Evolutionary conservation across 2,113 vertebrate species (phyloP), one percentile per base, ranked within the genome.

Genomic region (Phoxinus phoxinus): DNA sequence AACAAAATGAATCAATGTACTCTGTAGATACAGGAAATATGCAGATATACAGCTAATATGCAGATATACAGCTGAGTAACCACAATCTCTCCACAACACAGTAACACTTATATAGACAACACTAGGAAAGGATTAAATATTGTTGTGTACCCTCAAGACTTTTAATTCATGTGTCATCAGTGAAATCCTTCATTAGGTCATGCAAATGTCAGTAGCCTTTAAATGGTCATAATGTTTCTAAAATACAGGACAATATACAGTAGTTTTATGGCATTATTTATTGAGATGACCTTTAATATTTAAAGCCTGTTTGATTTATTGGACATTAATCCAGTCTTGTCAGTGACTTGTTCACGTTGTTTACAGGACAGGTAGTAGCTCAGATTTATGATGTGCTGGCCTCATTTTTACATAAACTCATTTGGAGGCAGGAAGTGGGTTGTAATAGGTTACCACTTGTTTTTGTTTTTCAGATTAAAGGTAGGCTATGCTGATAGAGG

Each of bases 401-500:
- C 91, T 91, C 90, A 88, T 91, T 89, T 89, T 72, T 83, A 88
- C 84, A 82, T 86, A 88, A 92, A 90, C 89, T 86, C 85, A 87
- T 87, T 89, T 59, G 86, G 59, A 90, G 88, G 37, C 75, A 89
- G 94, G 94, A 94, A 93, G 93, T 93, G 94, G 93, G 89, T 92
- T 92, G 81, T 67, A 92, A 87, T 77, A 78, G 32, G 87, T 91
- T 91, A 69, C 83, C 84, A 87, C 90, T 91, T 93, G 87, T 89
- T 89, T 88, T 88, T 89, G 79, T 88, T 90, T 84, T 90, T 88
- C 84, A 85, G 84, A 65, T 87, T 90, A 77, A 84, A 87, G 84
- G 81, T 88, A 72, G n/a, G n/a, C n/a, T 13, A 69, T 83, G 86
- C 71, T 82, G 81, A 90, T 71, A 59, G 73, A 67, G 72, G 86